Evolutionary conservation across 2,113 vertebrate genomes (phyloP), one percentile per base, ranked within the genome.

Genomic region (Laterallus jamaicensis): DNA sequence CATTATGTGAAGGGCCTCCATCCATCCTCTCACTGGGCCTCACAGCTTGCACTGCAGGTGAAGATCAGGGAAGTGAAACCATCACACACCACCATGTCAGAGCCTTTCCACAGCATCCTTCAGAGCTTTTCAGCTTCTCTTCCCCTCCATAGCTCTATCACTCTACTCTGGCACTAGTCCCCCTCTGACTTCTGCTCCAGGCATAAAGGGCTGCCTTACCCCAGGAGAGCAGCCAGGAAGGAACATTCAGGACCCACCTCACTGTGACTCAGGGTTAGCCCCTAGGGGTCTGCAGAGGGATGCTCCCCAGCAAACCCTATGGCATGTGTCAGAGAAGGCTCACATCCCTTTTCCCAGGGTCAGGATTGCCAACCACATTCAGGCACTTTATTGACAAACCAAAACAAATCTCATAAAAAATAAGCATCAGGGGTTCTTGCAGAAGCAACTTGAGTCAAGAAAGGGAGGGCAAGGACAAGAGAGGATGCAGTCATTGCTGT

Each of bases 211-310:
- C 42, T 39, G 31, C 37, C 26, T 50, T 29, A 10, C 5, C 25
- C 29, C 56, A 62, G 31, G 14, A n/a, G 39, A 49, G 29, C n/a
- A 87, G 39, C 26, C 60, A 62, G 24, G 35, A 3, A 2, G 40
- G n/a, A 44, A 4, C 11, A 37, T 67, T 85, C 10, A 6, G 54
- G 54, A 84, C 4, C 14, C 25, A 42, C 11, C 5, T 52, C 10
- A 0, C 40, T 42, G 11, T 15, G 50, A 42, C 10, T 54, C 0
- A 1, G 7, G 63, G 17, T 0, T 0, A 58, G 5, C 2, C 9
- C 19, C n/a, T 26, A 12, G 19, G 7, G 5, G 5, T n/a, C 78
- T 54, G 37, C 26, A 3, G 6, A 31, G n/a, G 6, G 16, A 54
- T 42, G 40, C 4, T 83, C 10, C 15, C 25, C n/a, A 35, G 47